Base-by-base conservation (phyloP, 2,888 invertebrate species). In the Drepana falcataria region DNA sequence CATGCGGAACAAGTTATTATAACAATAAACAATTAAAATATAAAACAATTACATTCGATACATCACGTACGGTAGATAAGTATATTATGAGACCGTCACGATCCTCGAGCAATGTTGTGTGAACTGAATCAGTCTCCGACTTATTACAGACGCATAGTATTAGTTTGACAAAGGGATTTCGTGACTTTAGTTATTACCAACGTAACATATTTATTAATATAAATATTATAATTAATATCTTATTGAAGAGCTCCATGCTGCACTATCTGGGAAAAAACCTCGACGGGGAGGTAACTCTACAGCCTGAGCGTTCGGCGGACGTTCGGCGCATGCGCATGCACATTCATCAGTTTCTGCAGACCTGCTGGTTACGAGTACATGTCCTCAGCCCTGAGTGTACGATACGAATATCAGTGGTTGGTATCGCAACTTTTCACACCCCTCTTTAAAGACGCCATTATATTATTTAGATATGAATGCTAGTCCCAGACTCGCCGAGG, bases 401-500 rank as follows among this genome's bases (percentile, higher is more conserved):
- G 21, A 21, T 21, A 21, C 21, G 0, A 21, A 21, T 21, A 21
- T 21, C 21, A 21, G 21, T 21, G 21, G 21, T 21, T 1, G 21
- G 21, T 21, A 21, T 21, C 21, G 21, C 21, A 21, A 21, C 21
- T 21, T 21, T 21, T 21, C 21, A 21, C 21, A 21, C 21, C 21
- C 21, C 21, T 21, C 21, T 21, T 21, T 21, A 21, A 21, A 21
- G 21, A 21, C 21, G 21, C 21, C 21, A 21, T 21, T 21, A 21
- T 21, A 21, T 21, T 21, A 21, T 21, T 21, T 61, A 55, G 64
- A 66, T 66, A 64, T 71, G 66, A 68, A 68, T 68, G 69, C 66
- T 69, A 71, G 66, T 68, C 66, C 69, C 66, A 59, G 67, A 60
- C 59, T 61, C 75, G 74, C 49, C 80, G 81, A 80, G 76, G 83